Evolutionary conservation across 2,888 invertebrate species (phyloP), one percentile per base, ranked within the genome.

Genomic region (Sepiola atlantica): DNA sequence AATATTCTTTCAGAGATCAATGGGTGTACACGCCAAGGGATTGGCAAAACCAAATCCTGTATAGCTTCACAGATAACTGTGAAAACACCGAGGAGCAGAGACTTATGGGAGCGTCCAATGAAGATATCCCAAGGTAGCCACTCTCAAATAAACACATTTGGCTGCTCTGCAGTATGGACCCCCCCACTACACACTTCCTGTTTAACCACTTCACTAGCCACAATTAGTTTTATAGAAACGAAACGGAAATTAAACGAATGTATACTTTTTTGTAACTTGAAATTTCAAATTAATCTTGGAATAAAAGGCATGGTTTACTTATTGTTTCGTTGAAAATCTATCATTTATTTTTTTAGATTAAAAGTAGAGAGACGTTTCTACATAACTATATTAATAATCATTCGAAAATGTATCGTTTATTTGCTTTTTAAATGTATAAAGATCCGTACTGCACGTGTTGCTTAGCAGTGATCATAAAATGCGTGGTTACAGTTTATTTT

Each of bases 11-110:
- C 77, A 77, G 77, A n/a, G 16, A 77, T n/a, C n/a, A 77, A 12
- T 77, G n/a, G 77, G 77, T 77, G n/a, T 32, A 77, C 14, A 77
- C 77, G 18, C 21, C 77, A 32, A 12, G 32, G 77, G 77, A 20
- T 77, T 77, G 77, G 77, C 77, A 77, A 77, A 77, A 77, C 77
- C 77, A 77, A 77, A 77, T 77, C 77, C 77, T 77, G n/a, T 77
- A 77, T 77, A 77, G 77, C 77, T n/a, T 77, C 77, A 77, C 77
- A 0, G 77, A 77, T 77, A 77, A 77, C 32, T 32, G 14, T 77
- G n/a, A 32, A 77, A 77, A 32, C 32, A n/a, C 77, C n/a, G 77
- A 77, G 14, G n/a, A 77, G 21, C n/a, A 77, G 77, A 77, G 32
- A 77, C 77, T 77, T 77, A 32, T 77, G n/a, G 77, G n/a, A 77